Evolutionary conservation across 2,797 vertebrate genomes (phyloP).

Genomic region (Anomalospiza imberbis): DNA sequence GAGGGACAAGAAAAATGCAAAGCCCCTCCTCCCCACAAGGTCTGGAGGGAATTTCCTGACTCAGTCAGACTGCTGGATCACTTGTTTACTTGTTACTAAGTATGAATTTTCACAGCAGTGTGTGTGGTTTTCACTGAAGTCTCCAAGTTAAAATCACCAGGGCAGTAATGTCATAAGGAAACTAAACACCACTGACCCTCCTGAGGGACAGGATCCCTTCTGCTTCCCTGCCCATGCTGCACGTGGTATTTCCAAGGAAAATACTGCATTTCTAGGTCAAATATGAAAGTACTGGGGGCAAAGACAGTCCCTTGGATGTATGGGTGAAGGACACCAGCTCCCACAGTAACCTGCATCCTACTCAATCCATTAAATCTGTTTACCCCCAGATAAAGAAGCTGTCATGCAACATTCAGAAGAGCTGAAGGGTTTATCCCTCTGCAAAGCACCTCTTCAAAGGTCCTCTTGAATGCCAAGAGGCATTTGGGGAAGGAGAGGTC

Average conservation of each 20-base stretch:
- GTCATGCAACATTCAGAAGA: background rate
- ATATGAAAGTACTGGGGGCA: background rate
- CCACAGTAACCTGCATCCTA: background rate
- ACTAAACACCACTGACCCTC: background rate
- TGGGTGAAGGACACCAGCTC: background rate
- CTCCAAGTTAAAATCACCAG: conserved; percentile 33
- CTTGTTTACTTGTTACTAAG: conserved; percentile 46
- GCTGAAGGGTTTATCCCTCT: background rate
- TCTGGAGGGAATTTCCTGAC: conserved; percentile 50
- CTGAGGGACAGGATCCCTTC: background rate
- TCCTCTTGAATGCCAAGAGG: accelerated
- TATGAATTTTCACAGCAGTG: conserved; percentile 49
- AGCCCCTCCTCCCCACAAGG: background rate
- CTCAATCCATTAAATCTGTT: background rate
- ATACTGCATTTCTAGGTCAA: background rate
- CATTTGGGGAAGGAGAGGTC: background rate
- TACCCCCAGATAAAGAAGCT: background rate
- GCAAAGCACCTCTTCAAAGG: background rate
- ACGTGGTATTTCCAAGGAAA: background rate
- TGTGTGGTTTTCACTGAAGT: conserved; percentile 32
- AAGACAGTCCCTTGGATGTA: background rate
- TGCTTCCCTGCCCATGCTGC: background rate
- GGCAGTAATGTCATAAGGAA: background rate
- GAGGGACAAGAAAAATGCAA: conserved; percentile 35
- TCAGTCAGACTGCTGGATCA: background rate